Percentiles rank a stretch among this genome's conserved stretches.
These are phyloP conservation scores for Muricea muricata DNA, from an alignment of 92 coral and sea anemone genomes.

Conservation along the genomic window DNA sequence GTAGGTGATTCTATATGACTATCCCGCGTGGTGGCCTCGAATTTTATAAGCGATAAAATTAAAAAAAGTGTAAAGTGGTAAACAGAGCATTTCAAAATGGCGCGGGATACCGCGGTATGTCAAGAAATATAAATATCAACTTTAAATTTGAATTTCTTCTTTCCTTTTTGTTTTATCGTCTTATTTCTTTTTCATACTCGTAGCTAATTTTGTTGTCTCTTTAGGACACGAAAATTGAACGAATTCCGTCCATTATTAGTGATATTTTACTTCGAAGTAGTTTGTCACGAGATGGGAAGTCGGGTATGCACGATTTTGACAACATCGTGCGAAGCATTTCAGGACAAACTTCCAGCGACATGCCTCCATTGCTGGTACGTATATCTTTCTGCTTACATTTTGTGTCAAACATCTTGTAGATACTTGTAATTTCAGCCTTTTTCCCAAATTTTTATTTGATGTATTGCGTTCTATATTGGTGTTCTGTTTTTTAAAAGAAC, in stretches of 20 bases:
- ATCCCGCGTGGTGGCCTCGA: conserved; percentile 1
- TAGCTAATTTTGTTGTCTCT: neutral
- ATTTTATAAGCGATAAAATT: too few relatives aligned
- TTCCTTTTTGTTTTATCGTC: neutral
- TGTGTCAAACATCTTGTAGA: too few relatives aligned
- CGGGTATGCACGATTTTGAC: neutral
- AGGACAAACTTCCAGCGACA: neutral
- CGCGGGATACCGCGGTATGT: conserved; percentile 43
- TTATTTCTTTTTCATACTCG: neutral
- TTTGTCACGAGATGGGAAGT: neutral
- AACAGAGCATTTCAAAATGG: conserved; percentile 38
- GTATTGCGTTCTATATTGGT: neutral
- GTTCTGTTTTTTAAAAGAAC: neutral
- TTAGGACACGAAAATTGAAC: conserved; percentile 13
- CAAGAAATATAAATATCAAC: neutral
- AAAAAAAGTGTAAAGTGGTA: neutral
- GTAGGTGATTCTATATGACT: neutral
- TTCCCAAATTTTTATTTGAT: too few relatives aligned
- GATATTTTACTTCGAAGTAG: conserved; percentile 4
- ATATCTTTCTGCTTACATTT: too few relatives aligned
- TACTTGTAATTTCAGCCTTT: too few relatives aligned
- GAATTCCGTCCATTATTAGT: neutral
- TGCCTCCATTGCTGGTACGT: neutral
- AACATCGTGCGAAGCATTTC: neutral
- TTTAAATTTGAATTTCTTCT: neutral